phyloP scores from a whole-genome alignment of 2,113 vertebrate genomes.

The Lepus americanus region DNA sequence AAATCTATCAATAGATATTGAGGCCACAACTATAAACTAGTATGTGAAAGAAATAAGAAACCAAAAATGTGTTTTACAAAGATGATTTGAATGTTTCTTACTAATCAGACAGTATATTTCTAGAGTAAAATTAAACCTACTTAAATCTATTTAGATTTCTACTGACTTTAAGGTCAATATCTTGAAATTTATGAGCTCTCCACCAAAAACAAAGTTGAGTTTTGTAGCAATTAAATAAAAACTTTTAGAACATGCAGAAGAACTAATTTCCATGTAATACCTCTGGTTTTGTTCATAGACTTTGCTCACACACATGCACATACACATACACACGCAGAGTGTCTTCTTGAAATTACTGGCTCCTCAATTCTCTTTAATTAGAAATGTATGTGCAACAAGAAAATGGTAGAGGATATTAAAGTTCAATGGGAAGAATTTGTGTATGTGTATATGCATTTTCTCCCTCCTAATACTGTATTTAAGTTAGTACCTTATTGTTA shows the following conservation, averaged over 20 bases:
- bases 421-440: background rate
- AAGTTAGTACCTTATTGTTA: background rate
- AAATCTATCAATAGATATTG: background rate
- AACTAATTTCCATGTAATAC: conserved; percentile 2
- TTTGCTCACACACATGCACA: background rate
- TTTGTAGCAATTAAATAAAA: conserved; percentile 51
- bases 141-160: conserved; percentile 10
- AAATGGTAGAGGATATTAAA: background rate
- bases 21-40: background rate
- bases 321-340: background rate
- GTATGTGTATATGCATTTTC: background rate
- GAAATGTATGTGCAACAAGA: background rate
- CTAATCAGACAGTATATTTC: background rate
- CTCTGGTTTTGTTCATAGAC: background rate
- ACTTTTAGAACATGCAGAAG: background rate
- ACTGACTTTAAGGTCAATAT: background rate
- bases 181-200: background rate
- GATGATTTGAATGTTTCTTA: background rate
- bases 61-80: background rate
- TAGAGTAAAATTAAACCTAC: conserved; percentile 38
- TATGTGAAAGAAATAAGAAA: background rate
- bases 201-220: background rate
- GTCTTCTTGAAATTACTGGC: background rate
- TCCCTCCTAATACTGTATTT: background rate
- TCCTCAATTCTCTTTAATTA: background rate